Base-by-base conservation (phyloP, 2,113 vertebrate species). In the Gracilinanus agilis region DNA sequence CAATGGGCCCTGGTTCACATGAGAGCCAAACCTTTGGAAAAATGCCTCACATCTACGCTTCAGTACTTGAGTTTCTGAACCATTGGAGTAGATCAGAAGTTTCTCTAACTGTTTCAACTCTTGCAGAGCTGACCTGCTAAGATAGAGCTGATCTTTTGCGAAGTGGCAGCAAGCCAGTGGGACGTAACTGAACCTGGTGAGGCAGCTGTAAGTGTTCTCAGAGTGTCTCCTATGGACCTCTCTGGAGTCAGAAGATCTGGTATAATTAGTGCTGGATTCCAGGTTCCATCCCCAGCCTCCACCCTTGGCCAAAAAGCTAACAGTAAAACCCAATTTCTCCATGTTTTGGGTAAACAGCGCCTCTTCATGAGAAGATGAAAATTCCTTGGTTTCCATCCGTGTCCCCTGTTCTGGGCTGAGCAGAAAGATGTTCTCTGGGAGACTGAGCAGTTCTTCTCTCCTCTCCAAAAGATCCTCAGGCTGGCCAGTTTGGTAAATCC, bases 1-100 rank as follows among this genome's bases (percentile, higher is more conserved):
- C 49, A 98, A 23, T 44, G 98, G 98, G 0, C 98, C 98, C 88
- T 98, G 96, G 56, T 98, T 97, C 8, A 96, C 9, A 0, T 98
- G 98, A 89, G 98, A 98, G 8, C 98, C 98, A 94, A 98, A 98
- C 40, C 88, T 98, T 0, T 88, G 58, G 95, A 99, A 99, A 96
- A 99, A 98, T 0, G 13, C 92, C 8, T 55, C 40, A 0, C 88
- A 83, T 44, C 40, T 96, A 11, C 0, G n/a, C 1, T 44, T 96
- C 55, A 98, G 53, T 40, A 92, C 0, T 0, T 0, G 0, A 0
- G 9, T 92, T 11, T 97, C 96, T 44, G 16, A 23, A 21, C 61
- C 67, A 13, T 0, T 0, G 0, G 12, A 13, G 44, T 55, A 5
- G 75, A 29, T 23, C 90, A 97, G 11, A 44, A 98, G 54, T 0